A percentile compares a stretch with the other conserved stretches of the same genome.
phyloP scores from a whole-genome alignment of 1,140 invertebrate genomes.

The Scaptodrosophila lebanonensis region DNA sequence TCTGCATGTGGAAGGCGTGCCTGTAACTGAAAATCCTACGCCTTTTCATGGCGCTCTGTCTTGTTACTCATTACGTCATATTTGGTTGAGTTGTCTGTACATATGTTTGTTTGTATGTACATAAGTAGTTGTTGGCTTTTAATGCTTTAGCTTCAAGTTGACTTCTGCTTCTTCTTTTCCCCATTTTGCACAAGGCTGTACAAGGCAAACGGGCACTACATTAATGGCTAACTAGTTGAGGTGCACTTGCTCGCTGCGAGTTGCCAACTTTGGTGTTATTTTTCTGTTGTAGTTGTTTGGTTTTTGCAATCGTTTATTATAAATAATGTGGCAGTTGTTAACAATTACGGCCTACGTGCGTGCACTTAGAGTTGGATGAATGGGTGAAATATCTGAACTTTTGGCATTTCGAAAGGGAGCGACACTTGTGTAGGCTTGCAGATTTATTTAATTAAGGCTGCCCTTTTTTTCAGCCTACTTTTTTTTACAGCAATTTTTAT shows the following conservation, averaged over 20 bases:
- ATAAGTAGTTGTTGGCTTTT: constrained; percentile 15
- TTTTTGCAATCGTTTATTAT: constrained; percentile 56
- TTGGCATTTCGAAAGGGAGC: constrained; percentile 40
- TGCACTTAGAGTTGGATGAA: too few relatives aligned
- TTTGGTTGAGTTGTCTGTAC: constrained; percentile 16
- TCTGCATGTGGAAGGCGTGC: too few relatives aligned
- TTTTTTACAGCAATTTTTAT: too few relatives aligned
- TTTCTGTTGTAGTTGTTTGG: constrained; percentile 25
- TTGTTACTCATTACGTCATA: constrained; percentile 51
- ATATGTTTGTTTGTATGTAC: constrained; percentile 20
- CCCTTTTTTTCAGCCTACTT: too few relatives aligned
- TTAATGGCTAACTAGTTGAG: constrained; percentile 63
- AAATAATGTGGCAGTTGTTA: constrained; percentile 58
- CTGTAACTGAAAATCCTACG: constrained; percentile 53
- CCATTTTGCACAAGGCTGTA: constrained; percentile 69
- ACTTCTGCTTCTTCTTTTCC: constrained; percentile 9
- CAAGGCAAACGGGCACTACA: constrained; percentile 72
- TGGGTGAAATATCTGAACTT: constrained; percentile 53
- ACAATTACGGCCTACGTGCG: constrained; percentile 67
- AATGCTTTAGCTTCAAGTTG: constrained; percentile 6
- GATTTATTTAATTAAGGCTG: too few relatives aligned
- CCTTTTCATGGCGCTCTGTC: constrained; percentile 33
- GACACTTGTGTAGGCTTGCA: too few relatives aligned
- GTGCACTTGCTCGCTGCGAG: constrained; percentile 53
- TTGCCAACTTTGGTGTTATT: constrained; percentile 43